Base-by-base conservation (phyloP, 2,888 invertebrate species). In the Andrena haemorrhoa region DNA sequence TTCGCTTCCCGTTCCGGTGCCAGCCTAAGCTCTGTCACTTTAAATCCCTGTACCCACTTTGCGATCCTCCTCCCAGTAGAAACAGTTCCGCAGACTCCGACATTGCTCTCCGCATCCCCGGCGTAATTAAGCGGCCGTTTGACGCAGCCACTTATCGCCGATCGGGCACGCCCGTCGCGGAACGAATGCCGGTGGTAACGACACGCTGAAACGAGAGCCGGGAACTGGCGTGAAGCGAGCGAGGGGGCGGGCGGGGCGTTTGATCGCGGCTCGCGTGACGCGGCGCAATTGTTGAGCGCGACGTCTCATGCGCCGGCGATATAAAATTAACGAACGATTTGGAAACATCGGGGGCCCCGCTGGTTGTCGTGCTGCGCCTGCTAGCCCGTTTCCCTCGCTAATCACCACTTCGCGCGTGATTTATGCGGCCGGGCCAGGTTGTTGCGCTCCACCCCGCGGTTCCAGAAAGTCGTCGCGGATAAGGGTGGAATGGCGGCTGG, bases 291-390 rank as follows among this genome's bases (percentile, higher is more conserved):
- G 83, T 85, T 79, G 73, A 78, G 73, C 23, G 80, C 74, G 73
- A 85, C 72, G 79, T 86, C 80, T 83, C 85, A 85, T 85, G 85
- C 80, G 64, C 76, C 58, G 69, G 72, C 80, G 80, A 86, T 82
- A 82, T 80, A 82, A 86, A 86, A 86, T 86, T 86, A 86, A 83
- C 66, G 75, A 56, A 80, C 77, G 69, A 72, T 85, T 85, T 83
- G 85, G 75, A 73, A 86, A 77, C 70, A 80, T 65, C 31, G 72
- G 29, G 71, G 41, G 41, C 41, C 41, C 41, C 26, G 82, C 58
- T 70, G 56, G 58, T 51, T 75, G 77, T 73, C 85, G 80, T 77
- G 79, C 23, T 64, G 74, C 68, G 58, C n/a, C 60, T 26, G 33
- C 49, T 26, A 23, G 35, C 20, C 60, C 53, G 60, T 69, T 65